Evolutionary conservation across 2,113 vertebrate species (phyloP).

Genomic region (Falco punctatus): DNA sequence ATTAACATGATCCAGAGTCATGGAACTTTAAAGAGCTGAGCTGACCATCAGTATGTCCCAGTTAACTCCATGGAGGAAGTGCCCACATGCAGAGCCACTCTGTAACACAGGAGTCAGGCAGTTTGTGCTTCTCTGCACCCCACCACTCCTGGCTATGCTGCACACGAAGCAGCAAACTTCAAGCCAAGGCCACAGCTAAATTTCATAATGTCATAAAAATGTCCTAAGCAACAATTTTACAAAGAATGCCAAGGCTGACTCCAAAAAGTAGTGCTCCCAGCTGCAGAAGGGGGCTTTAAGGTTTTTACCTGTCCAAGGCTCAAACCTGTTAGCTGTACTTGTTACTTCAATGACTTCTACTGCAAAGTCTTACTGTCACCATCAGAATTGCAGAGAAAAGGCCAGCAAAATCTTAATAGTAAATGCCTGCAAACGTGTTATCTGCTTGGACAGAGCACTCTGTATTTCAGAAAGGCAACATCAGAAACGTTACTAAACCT

Average conservation of each 20-base stretch:
- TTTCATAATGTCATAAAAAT: no score
- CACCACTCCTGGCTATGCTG: not conserved
- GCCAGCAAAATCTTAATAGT: not conserved
- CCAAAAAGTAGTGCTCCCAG: not conserved
- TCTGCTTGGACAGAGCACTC: not conserved
- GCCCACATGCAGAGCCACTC: not conserved
- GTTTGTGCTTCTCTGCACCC: not conserved
- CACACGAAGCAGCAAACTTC: not conserved
- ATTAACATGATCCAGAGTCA: not conserved
- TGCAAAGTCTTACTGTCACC: not conserved
- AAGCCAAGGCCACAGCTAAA: not conserved
- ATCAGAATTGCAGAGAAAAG: not conserved
- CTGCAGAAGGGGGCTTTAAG: not conserved
- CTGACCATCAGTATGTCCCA: not conserved
- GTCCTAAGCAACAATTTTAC: not conserved
- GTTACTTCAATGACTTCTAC: not conserved
- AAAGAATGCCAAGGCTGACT: not conserved
- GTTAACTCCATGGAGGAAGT: not conserved
- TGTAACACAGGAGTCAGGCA: not conserved
- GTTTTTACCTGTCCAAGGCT: not conserved
- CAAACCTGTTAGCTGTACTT: not conserved
- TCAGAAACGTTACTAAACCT: not conserved
- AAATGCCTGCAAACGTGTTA: not conserved
- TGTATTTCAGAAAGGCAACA: not conserved
- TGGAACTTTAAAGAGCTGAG: not conserved